Conservation (phyloP, 1,140 invertebrate genomes). For the Cotesia vestalis region DNA sequence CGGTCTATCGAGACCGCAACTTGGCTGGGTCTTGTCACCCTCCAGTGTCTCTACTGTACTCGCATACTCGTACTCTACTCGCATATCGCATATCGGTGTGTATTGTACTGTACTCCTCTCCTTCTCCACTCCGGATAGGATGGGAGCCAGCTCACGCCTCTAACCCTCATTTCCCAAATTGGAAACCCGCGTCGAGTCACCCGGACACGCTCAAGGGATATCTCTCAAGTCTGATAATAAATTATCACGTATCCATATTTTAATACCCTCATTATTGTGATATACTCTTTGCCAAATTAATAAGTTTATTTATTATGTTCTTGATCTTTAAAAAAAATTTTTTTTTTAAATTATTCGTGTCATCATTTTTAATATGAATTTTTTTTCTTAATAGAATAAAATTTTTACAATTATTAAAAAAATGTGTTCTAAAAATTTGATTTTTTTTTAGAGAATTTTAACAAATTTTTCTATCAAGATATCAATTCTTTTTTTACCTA, state of each 20-base stretch:
- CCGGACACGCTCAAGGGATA: slow-evolving; percentile 6
- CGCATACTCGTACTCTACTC: neutral
- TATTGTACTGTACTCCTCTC: no score
- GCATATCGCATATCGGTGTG: neutral
- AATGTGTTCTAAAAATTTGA: no score
- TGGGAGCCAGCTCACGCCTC: slow-evolving; percentile 2
- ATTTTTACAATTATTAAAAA: no score
- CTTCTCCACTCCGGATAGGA: neutral
- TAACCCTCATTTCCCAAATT: slow-evolving; percentile 39
- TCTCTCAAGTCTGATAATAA: neutral
- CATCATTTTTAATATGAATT: no score
- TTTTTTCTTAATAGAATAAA: no score
- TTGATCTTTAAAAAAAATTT: no score
- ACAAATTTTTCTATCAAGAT: no score
- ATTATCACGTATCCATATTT: slow-evolving; percentile 17
- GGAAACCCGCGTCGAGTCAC: slow-evolving; percentile 26
- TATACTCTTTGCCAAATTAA: neutral
- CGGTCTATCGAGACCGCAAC: slow-evolving; percentile 42
- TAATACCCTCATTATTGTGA: neutral
- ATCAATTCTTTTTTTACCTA: no score
- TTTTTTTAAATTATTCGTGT: no score
- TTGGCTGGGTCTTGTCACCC: slow-evolving; percentile 42
- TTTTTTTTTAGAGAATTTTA: no score
- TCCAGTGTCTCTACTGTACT: slow-evolving; percentile 7
- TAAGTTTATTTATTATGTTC: no score